These are phyloP conservation scores for Rhadinocentrus ornatus DNA, from an alignment of 2,797 vertebrate genomes.

Conservation along the genomic window DNA sequence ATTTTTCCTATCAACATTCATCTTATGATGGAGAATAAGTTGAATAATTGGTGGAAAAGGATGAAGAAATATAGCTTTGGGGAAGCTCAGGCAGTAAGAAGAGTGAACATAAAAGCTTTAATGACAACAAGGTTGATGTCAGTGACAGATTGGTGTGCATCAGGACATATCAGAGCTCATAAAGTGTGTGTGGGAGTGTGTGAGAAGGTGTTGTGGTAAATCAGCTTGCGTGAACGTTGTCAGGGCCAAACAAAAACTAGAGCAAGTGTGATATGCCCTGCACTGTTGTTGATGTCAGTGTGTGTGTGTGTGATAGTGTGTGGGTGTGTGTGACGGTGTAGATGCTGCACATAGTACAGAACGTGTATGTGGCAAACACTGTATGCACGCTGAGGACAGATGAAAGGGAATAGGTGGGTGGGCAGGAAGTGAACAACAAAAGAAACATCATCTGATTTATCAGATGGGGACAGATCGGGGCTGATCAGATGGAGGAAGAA, in stretches of 20 bases:
- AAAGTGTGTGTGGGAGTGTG: constrained; percentile 32
- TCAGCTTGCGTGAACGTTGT: constrained; percentile 50
- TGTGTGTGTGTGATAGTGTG: constrained; percentile 21
- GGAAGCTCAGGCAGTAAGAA: not conserved
- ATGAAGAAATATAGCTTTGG: constrained; percentile 29
- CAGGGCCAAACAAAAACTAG: constrained; percentile 62
- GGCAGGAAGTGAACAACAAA: constrained; percentile 75
- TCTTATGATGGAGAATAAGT: not conserved
- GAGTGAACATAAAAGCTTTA: constrained; percentile 4
- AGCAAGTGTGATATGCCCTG: constrained; percentile 60
- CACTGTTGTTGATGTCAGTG: constrained; percentile 45
- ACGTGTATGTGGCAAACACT: constrained; percentile 75
- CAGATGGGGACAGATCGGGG: constrained; percentile 47
- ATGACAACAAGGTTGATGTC: constrained; percentile 16
- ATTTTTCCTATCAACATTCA: constrained; percentile 1
- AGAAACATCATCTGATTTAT: constrained; percentile 75
- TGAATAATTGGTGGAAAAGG: constrained; percentile 11
- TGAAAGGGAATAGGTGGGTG: constrained; percentile 70
- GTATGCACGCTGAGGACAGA: constrained; percentile 67
- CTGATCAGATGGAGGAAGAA: constrained; percentile 32
- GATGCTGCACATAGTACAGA: constrained; percentile 67
- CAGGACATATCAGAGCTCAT: constrained; percentile 41
- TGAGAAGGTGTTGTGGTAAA: constrained; percentile 51
- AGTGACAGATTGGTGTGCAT: constrained; percentile 8
- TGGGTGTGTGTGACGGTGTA: constrained; percentile 47